Base-by-base conservation (phyloP, 2,113 vertebrate species). In the Siniperca chuatsi region DNA sequence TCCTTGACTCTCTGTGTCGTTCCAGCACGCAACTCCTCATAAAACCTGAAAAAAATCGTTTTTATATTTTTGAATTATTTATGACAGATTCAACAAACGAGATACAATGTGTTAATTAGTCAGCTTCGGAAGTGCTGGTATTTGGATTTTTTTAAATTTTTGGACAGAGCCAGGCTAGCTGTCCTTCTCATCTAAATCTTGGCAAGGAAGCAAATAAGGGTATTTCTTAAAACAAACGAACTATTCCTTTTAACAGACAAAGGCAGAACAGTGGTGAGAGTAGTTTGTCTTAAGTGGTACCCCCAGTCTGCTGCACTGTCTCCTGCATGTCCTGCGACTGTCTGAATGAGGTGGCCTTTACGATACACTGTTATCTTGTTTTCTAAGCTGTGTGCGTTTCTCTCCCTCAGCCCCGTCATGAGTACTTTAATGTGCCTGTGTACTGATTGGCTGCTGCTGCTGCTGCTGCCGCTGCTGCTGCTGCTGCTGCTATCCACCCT, bases 341-440 rank as follows among this genome's bases (percentile, higher is more conserved):
- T 73, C 48, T 73, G 21, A 86, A 37, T n/a, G 21, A 73, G 55
- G 54, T 29, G 73, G 23, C 54, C 82, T 50, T 75, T 60, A 25
- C 25, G 18, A 58, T 62, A 55, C 33, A 25, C 7, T 52, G 75
- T 76, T 48, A 66, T 62, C 44, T 46, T 86, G 67, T 94, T 92
- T 60, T 86, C 96, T 93, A 86, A 92, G 89, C 90, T 85, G 52
- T 98, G 87, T 97, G 92, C 94, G 82, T 98, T 96, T 99, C 96
- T 98, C 96, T 97, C 90, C 93, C 79, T 87, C 97, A 99, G 98
- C 98, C 97, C 94, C 97, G 97, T 84, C 98, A 99, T 96, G 98
- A 99, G 96, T 99, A 98, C 97, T 99, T 99, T 98, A 99, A 97
- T 96, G 97, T 99, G 93, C 97, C 98, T 95, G 97, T 99, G 96